These are phyloP conservation scores for Notocelia uddmanniana DNA, from an alignment of 2,888 invertebrate genomes.

Conservation along the genomic window DNA sequence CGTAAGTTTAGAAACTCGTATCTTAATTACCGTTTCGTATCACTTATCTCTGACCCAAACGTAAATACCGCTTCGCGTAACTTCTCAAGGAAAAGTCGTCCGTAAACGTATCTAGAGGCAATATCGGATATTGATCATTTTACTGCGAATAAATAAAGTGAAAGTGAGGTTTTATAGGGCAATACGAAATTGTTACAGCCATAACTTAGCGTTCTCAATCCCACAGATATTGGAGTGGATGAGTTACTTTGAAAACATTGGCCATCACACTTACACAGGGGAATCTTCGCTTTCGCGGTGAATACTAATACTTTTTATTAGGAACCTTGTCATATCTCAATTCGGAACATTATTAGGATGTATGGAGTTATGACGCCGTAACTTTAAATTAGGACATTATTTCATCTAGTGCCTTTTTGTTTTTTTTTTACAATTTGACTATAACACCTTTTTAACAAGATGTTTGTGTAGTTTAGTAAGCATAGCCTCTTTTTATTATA, in stretches of 20 bases:
- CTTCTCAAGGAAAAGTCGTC: slow-evolving; percentile 47
- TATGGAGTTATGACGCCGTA: slow-evolving; percentile 34
- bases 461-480: background rate
- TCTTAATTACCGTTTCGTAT: slow-evolving; percentile 33
- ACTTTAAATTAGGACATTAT: slow-evolving; percentile 32
- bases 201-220: slow-evolving; percentile 80
- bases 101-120: slow-evolving; percentile 63
- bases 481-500: too few species aligned
- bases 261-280: slow-evolving; percentile 59
- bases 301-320: slow-evolving; percentile 69
- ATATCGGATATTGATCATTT: slow-evolving; percentile 82
- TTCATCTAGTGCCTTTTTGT: background rate
- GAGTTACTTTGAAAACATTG: slow-evolving; percentile 75
- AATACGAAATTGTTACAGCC: slow-evolving; percentile 82
- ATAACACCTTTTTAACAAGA: background rate
- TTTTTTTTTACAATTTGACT: background rate
- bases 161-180: slow-evolving; percentile 83
- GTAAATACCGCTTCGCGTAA: too few species aligned
- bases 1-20: background rate
- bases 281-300: slow-evolving; percentile 61
- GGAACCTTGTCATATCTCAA: slow-evolving; percentile 61
- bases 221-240: slow-evolving; percentile 80
- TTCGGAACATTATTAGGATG: slow-evolving; percentile 37
- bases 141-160: slow-evolving; percentile 82
- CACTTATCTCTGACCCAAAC: too few species aligned